A percentile compares a stretch with the other conserved stretches of the same genome.
Evolutionary conservation across 1,140 invertebrate species (phyloP).

Genomic region (Oppia nitens): DNA sequence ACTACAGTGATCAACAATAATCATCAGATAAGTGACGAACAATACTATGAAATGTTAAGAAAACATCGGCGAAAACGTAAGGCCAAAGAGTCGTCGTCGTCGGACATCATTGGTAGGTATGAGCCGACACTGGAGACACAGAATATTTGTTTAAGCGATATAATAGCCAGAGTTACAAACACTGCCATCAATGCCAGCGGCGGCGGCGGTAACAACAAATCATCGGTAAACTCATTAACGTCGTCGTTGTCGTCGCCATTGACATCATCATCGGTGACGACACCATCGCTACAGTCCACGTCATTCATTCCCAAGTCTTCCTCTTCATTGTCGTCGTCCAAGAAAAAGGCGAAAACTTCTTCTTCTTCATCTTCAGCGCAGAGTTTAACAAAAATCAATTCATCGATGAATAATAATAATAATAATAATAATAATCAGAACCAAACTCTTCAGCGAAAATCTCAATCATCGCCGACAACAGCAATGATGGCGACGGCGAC

Average conservation of each 20-base stretch:
- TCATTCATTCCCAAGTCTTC: not conserved
- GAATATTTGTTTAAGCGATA: slow-evolving; percentile 8
- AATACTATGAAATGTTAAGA: not conserved
- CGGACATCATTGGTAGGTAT: too few species aligned
- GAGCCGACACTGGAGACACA: not conserved
- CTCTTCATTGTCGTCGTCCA: not conserved
- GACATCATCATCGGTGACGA: not conserved
- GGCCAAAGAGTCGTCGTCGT: not conserved
- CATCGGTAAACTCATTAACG: not conserved
- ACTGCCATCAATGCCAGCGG: not conserved
- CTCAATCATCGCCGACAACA: not conserved
- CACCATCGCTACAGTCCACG: not conserved
- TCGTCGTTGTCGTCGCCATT: not conserved
- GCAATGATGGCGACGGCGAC: not conserved
- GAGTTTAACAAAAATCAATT: too few species aligned
- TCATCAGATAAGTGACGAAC: not conserved
- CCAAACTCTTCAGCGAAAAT: not conserved
- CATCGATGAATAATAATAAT: too few species aligned
- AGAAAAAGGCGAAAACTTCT: not conserved
- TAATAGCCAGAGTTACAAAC: slow-evolving; percentile 7
- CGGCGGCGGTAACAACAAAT: not conserved
- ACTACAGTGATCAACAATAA: not conserved
- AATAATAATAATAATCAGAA: not conserved
- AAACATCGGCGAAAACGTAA: slow-evolving; percentile 5
- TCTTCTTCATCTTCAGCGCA: too few species aligned